phyloP scores from a whole-genome alignment of 2,113 vertebrate genomes.

The Cyphomyrus discorhynchus region DNA sequence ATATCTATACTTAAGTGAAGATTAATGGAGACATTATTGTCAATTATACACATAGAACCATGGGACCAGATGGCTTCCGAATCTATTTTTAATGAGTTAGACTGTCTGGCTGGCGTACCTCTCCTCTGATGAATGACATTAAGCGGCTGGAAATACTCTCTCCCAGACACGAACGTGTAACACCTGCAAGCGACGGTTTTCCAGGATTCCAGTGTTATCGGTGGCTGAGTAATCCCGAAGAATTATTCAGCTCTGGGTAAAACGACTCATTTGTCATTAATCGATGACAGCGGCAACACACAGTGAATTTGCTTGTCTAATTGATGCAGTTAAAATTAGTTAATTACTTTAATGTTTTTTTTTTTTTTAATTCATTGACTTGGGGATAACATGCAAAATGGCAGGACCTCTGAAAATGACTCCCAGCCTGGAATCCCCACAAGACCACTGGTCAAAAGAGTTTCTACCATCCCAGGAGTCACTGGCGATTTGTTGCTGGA shows the following conservation, averaged over 20 bases:
- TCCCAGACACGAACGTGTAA: neutral
- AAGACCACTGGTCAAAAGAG: neutral
- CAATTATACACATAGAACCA: slow-evolving; percentile 16
- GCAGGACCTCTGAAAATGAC: neutral
- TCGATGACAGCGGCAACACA: neutral
- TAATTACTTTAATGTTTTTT: neutral
- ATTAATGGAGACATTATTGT: slow-evolving; percentile 25
- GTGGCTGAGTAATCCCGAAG: neutral
- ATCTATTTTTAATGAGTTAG: slow-evolving; percentile 20
- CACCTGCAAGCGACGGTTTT: neutral
- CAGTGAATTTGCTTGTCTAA: neutral
- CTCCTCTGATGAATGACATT: slow-evolving; percentile 14
- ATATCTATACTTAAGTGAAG: slow-evolving; percentile 26
- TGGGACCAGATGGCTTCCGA: slow-evolving; percentile 20
- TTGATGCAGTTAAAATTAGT: neutral
- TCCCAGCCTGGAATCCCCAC: neutral
- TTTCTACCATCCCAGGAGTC: neutral
- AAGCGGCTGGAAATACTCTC: neutral
- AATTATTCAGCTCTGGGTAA: neutral
- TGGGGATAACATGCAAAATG: neutral
- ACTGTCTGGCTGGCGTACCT: slow-evolving; percentile 11
- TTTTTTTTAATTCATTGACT: neutral
- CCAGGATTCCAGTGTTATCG: neutral
- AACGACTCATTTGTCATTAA: neutral
- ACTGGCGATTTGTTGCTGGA: neutral